These are phyloP conservation scores for Okamejei kenojei DNA, from an alignment of 2,797 vertebrate genomes.

Conservation along the genomic window DNA sequence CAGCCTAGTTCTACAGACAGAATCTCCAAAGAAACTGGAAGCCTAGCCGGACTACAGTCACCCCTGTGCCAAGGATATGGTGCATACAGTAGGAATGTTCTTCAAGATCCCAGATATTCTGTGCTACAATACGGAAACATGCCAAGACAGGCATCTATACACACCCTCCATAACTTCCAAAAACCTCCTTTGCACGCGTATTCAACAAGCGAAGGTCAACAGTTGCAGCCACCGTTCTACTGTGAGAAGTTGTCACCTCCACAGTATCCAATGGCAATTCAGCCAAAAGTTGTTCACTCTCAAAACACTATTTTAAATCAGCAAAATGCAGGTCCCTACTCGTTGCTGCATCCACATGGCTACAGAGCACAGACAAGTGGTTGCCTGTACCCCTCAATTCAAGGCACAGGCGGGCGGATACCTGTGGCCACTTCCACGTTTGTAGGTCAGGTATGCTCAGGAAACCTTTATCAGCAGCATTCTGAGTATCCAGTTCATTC, in stretches of 20 bases:
- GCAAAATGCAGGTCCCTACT: not conserved
- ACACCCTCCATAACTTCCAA: not conserved
- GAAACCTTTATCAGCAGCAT: not conserved
- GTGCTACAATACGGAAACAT: not conserved
- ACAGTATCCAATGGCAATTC: conserved; percentile 4
- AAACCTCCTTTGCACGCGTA: not conserved
- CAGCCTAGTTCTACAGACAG: conserved; percentile 28
- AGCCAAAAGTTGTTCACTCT: not conserved
- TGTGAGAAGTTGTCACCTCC: not conserved
- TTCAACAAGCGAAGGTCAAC: not conserved
- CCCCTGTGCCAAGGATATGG: conserved; percentile 43
- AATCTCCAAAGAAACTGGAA: conserved; percentile 45
- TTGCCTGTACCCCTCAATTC: not conserved
- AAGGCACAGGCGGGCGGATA: not conserved
- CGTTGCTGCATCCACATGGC: not conserved
- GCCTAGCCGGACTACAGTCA: not conserved
- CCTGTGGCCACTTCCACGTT: not conserved
- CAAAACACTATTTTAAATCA: not conserved
- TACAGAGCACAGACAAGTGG: not conserved
- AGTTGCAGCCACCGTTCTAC: not conserved
- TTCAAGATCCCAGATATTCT: conserved; percentile 25
- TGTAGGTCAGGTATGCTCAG: not conserved
- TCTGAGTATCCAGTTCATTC: not conserved
- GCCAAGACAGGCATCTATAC: not conserved
- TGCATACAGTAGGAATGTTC: not conserved